phyloP scores from a whole-genome alignment of 2,797 vertebrate species.

The Anas bernieri region DNA sequence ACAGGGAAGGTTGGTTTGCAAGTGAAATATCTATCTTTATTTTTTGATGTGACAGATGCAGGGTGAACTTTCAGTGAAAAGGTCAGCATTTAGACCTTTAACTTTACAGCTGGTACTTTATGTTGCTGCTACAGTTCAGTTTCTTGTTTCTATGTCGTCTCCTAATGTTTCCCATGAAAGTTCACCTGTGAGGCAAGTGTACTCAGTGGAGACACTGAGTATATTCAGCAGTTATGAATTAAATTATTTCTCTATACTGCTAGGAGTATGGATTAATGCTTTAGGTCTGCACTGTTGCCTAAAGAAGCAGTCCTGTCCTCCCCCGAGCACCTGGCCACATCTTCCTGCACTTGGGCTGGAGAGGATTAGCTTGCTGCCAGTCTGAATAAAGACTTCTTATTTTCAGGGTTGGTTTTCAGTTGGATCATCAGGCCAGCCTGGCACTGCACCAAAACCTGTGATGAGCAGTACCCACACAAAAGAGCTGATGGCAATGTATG shows the following conservation, averaged over 20 bases:
- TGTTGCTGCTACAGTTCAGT: not conserved
- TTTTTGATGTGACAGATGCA: not conserved
- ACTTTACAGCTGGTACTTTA: not conserved
- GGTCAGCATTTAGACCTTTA: not conserved
- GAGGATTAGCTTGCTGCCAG: not conserved
- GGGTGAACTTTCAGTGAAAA: not conserved
- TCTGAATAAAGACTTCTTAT: not conserved
- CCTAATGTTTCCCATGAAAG: not conserved
- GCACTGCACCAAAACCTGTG: not conserved
- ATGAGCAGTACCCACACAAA: not conserved
- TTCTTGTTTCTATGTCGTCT: not conserved
- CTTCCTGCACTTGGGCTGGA: not conserved
- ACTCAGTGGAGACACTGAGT: not conserved
- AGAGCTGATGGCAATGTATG: not conserved
- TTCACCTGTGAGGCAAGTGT: not conserved
- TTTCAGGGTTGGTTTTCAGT: not conserved
- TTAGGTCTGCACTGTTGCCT: not conserved
- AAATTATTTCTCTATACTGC: not conserved
- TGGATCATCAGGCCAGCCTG: not conserved
- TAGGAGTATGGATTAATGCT: not conserved
- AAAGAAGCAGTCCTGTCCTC: not conserved
- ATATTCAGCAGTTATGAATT: not conserved
- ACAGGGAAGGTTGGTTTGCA: not conserved
- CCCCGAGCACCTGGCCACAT: not conserved
- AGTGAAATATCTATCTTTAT: not conserved